Evolutionary conservation across 2,888 invertebrate genomes (phyloP).

Genomic region (Pogonocherus hispidulus): DNA sequence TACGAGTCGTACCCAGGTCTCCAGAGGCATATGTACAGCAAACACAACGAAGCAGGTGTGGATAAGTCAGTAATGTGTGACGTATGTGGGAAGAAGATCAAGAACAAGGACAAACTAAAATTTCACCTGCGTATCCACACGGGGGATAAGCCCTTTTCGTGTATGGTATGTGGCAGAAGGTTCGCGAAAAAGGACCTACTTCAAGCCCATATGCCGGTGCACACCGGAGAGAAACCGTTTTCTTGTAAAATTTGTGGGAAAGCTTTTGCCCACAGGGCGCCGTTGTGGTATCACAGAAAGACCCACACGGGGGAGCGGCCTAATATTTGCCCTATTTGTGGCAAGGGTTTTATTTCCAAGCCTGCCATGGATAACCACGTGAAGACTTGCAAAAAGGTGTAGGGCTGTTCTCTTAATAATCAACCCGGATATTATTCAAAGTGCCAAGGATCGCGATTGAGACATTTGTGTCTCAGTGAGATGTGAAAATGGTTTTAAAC

Average conservation of each 20-base stretch:
- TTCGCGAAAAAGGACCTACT: constrained; percentile 69
- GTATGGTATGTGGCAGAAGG: constrained; percentile 72
- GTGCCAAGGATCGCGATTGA: too few relatives aligned
- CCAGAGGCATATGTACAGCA: constrained; percentile 65
- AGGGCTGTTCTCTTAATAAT: too few relatives aligned
- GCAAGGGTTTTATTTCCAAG: constrained; percentile 63
- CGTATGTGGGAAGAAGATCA: constrained; percentile 60
- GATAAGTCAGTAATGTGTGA: constrained; percentile 68
- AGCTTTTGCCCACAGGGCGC: constrained; percentile 67
- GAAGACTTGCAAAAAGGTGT: constrained; percentile 54
- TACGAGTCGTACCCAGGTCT: constrained; percentile 64
- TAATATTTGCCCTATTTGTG: constrained; percentile 71
- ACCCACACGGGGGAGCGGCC: constrained; percentile 72
- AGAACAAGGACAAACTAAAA: constrained; percentile 59
- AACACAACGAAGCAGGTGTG: constrained; percentile 62
- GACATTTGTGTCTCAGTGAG: too few relatives aligned
- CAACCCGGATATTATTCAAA: too few relatives aligned
- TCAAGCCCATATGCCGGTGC: constrained; percentile 57
- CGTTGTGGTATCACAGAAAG: constrained; percentile 69
- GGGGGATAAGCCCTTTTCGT: constrained; percentile 73
- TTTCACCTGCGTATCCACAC: constrained; percentile 74
- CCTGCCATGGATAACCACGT: constrained; percentile 62
- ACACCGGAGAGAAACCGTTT: constrained; percentile 64
- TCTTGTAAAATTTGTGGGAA: constrained; percentile 58
- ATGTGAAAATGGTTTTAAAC: too few relatives aligned